A percentile compares a stretch with the other conserved stretches of the same genome.
phyloP scores from a whole-genome alignment of 2,888 invertebrate species.

The Chrysina gloriosa region DNA sequence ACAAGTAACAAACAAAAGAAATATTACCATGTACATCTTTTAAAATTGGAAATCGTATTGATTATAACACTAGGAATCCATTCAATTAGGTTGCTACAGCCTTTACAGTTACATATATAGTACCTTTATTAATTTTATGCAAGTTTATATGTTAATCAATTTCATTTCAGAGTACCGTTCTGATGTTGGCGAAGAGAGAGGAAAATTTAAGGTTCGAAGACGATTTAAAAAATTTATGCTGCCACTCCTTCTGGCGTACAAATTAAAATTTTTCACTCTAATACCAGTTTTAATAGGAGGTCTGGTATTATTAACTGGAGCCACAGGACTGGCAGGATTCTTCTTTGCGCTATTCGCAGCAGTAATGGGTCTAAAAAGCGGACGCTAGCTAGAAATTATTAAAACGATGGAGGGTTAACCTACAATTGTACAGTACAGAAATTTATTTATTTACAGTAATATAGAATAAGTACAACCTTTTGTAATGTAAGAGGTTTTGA shows the following conservation, averaged over 20 bases:
- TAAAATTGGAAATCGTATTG: no score
- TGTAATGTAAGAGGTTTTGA: neutral
- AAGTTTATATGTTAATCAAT: no score
- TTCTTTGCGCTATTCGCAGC: slow-evolving; percentile 89
- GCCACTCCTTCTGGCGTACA: slow-evolving; percentile 83
- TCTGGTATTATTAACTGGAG: slow-evolving; percentile 78
- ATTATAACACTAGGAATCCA: no score
- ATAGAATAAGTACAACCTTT: neutral
- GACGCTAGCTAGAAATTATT: slow-evolving; percentile 50
- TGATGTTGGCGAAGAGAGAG: slow-evolving; percentile 44
- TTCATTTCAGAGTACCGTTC: slow-evolving; percentile 40
- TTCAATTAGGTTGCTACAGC: no score
- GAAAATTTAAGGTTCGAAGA: slow-evolving; percentile 62
- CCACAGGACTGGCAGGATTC: slow-evolving; percentile 86
- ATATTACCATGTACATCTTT: no score
- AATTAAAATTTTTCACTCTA: slow-evolving; percentile 83
- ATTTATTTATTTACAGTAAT: slow-evolving; percentile 27
- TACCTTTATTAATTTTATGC: no score
- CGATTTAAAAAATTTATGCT: slow-evolving; percentile 77
- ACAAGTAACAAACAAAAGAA: no score
- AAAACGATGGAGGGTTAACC: neutral
- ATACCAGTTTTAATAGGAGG: slow-evolving; percentile 81
- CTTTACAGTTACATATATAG: no score
- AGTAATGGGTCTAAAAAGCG: slow-evolving; percentile 78
- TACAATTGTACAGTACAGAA: slow-evolving; percentile 22